phyloP scores from a whole-genome alignment of 2,888 invertebrate genomes.

The Troides helena region DNA sequence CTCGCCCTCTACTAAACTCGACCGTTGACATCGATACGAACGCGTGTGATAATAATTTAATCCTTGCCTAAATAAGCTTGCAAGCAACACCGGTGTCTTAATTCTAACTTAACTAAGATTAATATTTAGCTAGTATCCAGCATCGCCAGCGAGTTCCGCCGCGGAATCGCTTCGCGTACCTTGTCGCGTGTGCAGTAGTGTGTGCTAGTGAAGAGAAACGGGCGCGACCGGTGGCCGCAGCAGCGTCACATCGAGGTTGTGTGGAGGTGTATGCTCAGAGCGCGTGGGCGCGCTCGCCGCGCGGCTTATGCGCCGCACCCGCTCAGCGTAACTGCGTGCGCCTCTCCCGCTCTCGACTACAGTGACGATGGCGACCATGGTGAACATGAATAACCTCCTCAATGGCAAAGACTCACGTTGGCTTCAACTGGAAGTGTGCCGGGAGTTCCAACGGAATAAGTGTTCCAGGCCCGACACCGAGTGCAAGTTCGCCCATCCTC shows the following conservation, averaged over 20 bases:
- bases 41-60: conserved; percentile 79
- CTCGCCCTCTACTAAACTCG: conserved; percentile 78
- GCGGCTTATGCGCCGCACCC: conserved; percentile 76
- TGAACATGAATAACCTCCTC: conserved; percentile 97
- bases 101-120: conserved; percentile 75
- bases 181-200: conserved; percentile 63
- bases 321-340: conserved; percentile 72
- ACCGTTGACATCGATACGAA: conserved; percentile 77
- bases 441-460: conserved; percentile 99
- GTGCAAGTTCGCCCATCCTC: conserved; percentile 99
- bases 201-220: conserved; percentile 62
- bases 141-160: conserved; percentile 48
- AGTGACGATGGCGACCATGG: conserved; percentile 89
- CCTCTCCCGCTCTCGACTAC: conserved; percentile 55
- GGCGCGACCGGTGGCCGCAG: conserved; percentile 42
- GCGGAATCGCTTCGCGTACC: conserved; percentile 52
- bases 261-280: conserved; percentile 65
- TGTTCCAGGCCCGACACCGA: conserved; percentile 99
- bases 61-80: conserved; percentile 79
- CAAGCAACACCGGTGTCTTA: conserved; percentile 78
- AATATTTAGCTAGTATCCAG: conserved; percentile 63
- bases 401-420: conserved; percentile 99
- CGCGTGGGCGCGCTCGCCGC: conserved; percentile 71
- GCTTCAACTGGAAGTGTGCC: conserved; percentile 99
- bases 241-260: conserved; percentile 1